Conservation (phyloP, 2,888 invertebrate genomes). For the Pandemis heparana region DNA sequence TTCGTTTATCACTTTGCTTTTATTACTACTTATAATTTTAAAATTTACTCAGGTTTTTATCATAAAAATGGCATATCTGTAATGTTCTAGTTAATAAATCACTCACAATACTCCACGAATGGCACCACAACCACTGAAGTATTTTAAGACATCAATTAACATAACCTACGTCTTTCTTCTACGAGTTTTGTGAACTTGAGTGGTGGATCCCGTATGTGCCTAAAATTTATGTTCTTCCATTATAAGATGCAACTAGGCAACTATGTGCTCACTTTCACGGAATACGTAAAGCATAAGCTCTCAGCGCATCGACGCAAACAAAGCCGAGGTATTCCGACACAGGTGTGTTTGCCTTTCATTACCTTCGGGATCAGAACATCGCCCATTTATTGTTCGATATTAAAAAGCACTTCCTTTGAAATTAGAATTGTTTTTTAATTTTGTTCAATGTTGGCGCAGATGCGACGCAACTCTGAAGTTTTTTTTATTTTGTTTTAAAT, state of each 20-base stretch:
- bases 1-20: too few relatives aligned
- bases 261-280: background rate
- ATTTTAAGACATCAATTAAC: too few relatives aligned
- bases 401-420: conserved; percentile 22
- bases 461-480: background rate
- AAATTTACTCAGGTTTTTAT: too few relatives aligned
- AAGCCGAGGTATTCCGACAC: conserved; percentile 50
- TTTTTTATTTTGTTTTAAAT: background rate
- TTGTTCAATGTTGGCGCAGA: background rate
- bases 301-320: conserved; percentile 52
- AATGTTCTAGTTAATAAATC: too few relatives aligned
- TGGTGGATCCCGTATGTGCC: too few relatives aligned
- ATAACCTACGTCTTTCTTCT: too few relatives aligned
- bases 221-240: background rate
- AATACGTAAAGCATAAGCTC: conserved; percentile 34
- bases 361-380: conserved; percentile 47
- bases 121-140: too few relatives aligned
- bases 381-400: conserved; percentile 32
- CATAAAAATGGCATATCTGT: too few relatives aligned
- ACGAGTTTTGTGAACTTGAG: too few relatives aligned
- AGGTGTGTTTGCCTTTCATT: conserved; percentile 73
- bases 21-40: too few relatives aligned
- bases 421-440: conserved; percentile 7
- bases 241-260: background rate
- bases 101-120: too few relatives aligned